These are phyloP conservation scores for Aleiodes sp. DNA, from an alignment of 1,140 invertebrate species.

Conservation along the genomic window DNA sequence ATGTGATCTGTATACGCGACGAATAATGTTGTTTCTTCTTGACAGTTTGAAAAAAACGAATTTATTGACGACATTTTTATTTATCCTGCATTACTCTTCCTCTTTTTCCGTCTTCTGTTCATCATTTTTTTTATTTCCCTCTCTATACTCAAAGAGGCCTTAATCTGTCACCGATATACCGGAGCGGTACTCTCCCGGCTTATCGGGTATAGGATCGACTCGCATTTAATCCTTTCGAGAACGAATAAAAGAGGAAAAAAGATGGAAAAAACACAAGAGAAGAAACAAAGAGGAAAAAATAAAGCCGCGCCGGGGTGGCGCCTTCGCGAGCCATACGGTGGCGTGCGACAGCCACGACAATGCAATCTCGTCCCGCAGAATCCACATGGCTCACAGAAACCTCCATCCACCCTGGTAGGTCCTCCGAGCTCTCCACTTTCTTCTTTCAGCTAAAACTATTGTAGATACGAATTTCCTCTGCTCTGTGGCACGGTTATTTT, in stretches of 20 bases:
- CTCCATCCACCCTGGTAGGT: neutral
- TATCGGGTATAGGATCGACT: slow-evolving; percentile 59
- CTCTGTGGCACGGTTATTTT: too few species aligned
- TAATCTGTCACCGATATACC: slow-evolving; percentile 61
- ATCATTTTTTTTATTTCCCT: neutral
- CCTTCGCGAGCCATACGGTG: slow-evolving; percentile 27
- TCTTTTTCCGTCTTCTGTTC: slow-evolving; percentile 26
- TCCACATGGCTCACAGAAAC: neutral
- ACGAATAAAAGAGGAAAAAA: neutral
- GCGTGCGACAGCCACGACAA: slow-evolving; percentile 40
- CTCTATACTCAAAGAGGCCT: slow-evolving; percentile 40
- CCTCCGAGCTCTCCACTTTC: neutral
- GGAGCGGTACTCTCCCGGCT: slow-evolving; percentile 54
- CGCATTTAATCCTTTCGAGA: slow-evolving; percentile 58
- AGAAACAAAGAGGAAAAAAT: neutral
- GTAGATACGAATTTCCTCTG: too few species aligned
- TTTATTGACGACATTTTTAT: slow-evolving; percentile 1
- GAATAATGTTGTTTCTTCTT: slow-evolving; percentile 11
- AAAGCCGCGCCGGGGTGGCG: slow-evolving; percentile 40
- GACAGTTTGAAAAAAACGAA: neutral
- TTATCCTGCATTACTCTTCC: neutral
- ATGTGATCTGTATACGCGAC: neutral
- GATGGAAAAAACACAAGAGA: neutral
- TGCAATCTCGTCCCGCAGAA: slow-evolving; percentile 31
- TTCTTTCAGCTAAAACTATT: neutral